Percentiles rank a stretch among this genome's conserved stretches.
phyloP scores from a whole-genome alignment of 2,888 invertebrate genomes.

The Amphipoea oculea region DNA sequence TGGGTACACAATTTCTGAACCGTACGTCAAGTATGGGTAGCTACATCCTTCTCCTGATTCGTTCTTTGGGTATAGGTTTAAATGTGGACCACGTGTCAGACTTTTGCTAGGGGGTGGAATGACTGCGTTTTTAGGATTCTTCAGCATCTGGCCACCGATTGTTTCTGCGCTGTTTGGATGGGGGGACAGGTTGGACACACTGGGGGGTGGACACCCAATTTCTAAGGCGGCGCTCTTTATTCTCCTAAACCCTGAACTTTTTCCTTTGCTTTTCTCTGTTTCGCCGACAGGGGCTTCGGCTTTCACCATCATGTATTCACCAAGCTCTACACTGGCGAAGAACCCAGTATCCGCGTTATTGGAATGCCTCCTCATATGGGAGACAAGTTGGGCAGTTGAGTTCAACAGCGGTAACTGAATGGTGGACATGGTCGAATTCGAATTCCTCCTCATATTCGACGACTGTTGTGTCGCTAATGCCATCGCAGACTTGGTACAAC shows the following conservation, averaged over 20 bases:
- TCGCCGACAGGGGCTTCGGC: constrained; percentile 87
- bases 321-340: constrained; percentile 89
- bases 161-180: constrained; percentile 96
- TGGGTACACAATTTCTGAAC: constrained; percentile 95
- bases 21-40: constrained; percentile 93
- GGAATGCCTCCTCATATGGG: constrained; percentile 91
- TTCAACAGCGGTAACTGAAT: constrained; percentile 90
- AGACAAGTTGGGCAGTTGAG: constrained; percentile 87
- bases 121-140: constrained; percentile 91
- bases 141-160: constrained; percentile 92
- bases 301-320: constrained; percentile 89
- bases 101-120: constrained; percentile 93
- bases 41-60: constrained; percentile 93
- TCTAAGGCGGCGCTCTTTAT: constrained; percentile 93
- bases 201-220: constrained; percentile 93
- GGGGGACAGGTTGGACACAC: constrained; percentile 93
- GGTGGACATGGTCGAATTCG: constrained; percentile 92
- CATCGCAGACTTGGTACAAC: constrained; percentile 88
- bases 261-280: constrained; percentile 87
- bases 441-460: constrained; percentile 90
- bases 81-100: constrained; percentile 92
- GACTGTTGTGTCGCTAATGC: constrained; percentile 86
- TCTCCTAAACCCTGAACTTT: constrained; percentile 91
- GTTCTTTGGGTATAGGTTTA: constrained; percentile 92
- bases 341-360: constrained; percentile 92